A percentile compares a stretch with the other conserved stretches of the same genome.
phyloP scores from a whole-genome alignment of 2,113 vertebrate genomes.

The Odontesthes bonariensis region DNA sequence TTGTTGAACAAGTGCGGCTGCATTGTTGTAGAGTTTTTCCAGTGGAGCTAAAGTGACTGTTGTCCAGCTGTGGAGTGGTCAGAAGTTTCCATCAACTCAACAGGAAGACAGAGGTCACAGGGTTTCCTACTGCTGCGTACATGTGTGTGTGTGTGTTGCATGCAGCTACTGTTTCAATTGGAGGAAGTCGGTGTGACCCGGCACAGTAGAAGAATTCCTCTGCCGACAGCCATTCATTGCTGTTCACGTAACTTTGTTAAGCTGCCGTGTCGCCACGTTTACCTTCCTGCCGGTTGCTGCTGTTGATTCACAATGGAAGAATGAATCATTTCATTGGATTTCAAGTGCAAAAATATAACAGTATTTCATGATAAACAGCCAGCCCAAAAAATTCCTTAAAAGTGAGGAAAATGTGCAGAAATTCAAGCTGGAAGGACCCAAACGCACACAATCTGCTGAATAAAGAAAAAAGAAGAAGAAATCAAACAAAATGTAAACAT shows the following conservation, averaged over 20 bases:
- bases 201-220: conserved; percentile 42
- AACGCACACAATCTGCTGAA: too few species aligned
- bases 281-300: not conserved
- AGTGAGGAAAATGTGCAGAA: too few species aligned
- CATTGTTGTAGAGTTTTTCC: not conserved
- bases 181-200: conserved; percentile 60
- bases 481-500: too few species aligned
- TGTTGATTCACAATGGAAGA: conserved; percentile 17
- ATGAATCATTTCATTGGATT: conserved; percentile 8
- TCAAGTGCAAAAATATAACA: not conserved
- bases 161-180: conserved; percentile 77
- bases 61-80: conserved; percentile 50
- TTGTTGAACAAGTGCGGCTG: not conserved
- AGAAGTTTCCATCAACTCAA: conserved; percentile 54
- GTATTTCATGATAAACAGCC: not conserved
- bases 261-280: not conserved
- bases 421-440: too few species aligned
- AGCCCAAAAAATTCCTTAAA: too few species aligned
- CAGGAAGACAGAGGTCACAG: conserved; percentile 59
- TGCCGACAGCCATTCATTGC: conserved; percentile 13
- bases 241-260: conserved; percentile 8
- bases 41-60: not conserved
- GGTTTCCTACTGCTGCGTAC: conserved; percentile 14
- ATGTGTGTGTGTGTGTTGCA: conserved; percentile 20
- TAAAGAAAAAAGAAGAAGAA: too few species aligned